Conservation (phyloP, 2,888 invertebrate genomes). For the Tortricodes alternella region DNA sequence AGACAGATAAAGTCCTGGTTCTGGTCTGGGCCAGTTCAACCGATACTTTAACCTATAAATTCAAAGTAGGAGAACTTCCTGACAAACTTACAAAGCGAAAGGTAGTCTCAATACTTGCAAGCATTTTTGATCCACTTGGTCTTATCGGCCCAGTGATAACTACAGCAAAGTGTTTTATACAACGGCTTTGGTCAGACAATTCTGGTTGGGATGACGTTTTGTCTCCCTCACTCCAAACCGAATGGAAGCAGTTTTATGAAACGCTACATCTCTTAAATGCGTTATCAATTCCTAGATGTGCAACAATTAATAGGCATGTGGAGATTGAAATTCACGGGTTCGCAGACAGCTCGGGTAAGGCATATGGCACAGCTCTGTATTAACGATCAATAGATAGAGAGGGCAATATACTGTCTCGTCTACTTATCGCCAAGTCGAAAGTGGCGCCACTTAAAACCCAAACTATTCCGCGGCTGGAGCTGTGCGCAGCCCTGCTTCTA, state of each 20-base stretch:
- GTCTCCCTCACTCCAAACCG: neutral
- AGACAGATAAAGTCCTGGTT: neutral
- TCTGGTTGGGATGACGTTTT: neutral
- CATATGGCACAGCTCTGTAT: slow-evolving; percentile 2
- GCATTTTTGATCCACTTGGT: neutral
- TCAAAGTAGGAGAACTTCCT: neutral
- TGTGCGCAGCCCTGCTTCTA: neutral
- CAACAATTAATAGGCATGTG: neutral
- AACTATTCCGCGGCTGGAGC: slow-evolving; percentile 1
- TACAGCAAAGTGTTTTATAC: slow-evolving; percentile 2
- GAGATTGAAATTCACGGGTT: slow-evolving; percentile 1
- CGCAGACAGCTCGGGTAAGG: slow-evolving; percentile 7
- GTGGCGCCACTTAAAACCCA: neutral
- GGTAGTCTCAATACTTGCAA: neutral
- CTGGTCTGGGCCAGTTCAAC: slow-evolving; percentile 1
- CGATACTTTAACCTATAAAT: neutral
- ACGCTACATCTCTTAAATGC: neutral
- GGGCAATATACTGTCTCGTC: neutral
- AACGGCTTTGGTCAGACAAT: neutral
- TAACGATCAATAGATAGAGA: neutral
- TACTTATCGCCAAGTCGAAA: neutral
- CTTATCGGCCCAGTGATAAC: neutral
- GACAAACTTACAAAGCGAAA: neutral
- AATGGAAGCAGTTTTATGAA: slow-evolving; percentile 3
- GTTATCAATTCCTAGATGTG: slow-evolving; percentile 1